Evolutionary conservation across 2,113 vertebrate genomes (phyloP).

Genomic region (Craseonycteris thonglongyai): DNA sequence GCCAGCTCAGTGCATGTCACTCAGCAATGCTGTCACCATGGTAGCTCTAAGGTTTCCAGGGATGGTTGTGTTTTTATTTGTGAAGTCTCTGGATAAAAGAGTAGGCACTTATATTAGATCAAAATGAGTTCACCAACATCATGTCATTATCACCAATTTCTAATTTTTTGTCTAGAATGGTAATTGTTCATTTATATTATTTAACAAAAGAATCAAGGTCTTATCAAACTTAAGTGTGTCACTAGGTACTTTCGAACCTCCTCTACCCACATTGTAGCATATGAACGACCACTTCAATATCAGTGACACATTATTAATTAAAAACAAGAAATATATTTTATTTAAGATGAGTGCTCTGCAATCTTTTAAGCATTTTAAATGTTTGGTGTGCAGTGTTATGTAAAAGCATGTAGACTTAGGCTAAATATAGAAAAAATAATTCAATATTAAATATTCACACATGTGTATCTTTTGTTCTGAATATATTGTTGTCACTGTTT

Average conservation of each 20-base stretch:
- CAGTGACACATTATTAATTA: neutral
- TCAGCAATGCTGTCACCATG: neutral
- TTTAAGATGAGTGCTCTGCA: neutral
- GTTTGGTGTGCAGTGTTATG: neutral
- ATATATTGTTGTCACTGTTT: conserved; percentile 27
- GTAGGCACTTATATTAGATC: neutral
- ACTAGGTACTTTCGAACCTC: neutral
- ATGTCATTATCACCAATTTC: neutral
- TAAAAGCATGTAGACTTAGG: neutral
- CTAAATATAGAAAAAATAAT: conserved; percentile 7
- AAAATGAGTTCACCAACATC: conserved; percentile 8
- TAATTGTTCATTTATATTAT: neutral
- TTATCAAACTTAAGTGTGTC: neutral
- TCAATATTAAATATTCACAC: neutral
- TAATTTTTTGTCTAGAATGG: neutral
- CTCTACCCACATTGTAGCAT: neutral
- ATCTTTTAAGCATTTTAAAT: neutral
- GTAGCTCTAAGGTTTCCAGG: neutral
- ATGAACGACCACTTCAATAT: neutral
- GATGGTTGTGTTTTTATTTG: neutral
- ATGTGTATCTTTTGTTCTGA: neutral
- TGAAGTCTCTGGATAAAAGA: neutral
- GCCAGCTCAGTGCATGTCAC: neutral
- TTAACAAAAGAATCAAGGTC: neutral
- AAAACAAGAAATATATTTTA: neutral